These are phyloP conservation scores for Drosophila pruinosa DNA, from an alignment of 1,140 invertebrate genomes.

Conservation along the genomic window DNA sequence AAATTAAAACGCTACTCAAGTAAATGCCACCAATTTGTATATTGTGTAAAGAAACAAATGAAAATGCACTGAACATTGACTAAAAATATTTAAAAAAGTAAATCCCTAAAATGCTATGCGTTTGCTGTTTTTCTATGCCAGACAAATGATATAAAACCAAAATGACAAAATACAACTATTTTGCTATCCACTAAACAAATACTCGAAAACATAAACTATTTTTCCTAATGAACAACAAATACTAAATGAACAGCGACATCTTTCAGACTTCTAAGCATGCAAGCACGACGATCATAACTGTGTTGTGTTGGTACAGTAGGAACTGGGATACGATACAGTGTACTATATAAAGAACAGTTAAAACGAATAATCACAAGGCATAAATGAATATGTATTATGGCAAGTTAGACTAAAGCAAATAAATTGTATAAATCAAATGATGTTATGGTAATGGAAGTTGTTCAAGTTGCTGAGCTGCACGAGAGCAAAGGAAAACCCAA, in stretches of 20 bases:
- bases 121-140: conserved; percentile 60
- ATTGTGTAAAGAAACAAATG: conserved; percentile 50
- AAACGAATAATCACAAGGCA: conserved; percentile 16
- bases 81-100: conserved; percentile 34
- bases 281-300: conserved; percentile 65
- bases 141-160: conserved; percentile 24
- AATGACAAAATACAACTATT: conserved; percentile 49
- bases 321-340: conserved; percentile 19
- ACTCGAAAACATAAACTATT: conserved; percentile 51
- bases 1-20: conserved; percentile 49
- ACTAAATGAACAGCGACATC: conserved; percentile 28
- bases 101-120: conserved; percentile 30
- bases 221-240: conserved; percentile 57
- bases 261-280: conserved; percentile 52
- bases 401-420: conserved; percentile 11
- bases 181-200: conserved; percentile 49
- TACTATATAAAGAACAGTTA: conserved; percentile 44
- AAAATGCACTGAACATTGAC: conserved; percentile 63
- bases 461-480: conserved; percentile 65
- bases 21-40: conserved; percentile 54
- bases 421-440: conserved; percentile 43
- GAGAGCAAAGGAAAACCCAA: conserved; percentile 36
- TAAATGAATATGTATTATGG: conserved; percentile 11
- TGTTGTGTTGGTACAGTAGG: conserved; percentile 53
- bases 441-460: conserved; percentile 33